These are phyloP conservation scores for Liopterus haemorrhoidalis DNA, from an alignment of 2,888 invertebrate genomes.

Conservation along the genomic window DNA sequence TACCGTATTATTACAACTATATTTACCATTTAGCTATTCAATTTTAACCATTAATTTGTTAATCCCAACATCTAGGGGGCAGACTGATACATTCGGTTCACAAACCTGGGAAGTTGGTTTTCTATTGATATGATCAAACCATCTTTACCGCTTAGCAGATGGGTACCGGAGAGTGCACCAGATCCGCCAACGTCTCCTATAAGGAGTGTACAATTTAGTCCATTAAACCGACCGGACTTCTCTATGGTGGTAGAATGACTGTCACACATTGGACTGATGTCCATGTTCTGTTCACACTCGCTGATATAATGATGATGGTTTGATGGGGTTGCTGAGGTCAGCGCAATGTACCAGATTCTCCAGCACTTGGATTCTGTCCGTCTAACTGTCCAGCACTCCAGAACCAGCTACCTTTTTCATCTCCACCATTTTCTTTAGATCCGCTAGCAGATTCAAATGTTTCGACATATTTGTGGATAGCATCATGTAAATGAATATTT, in stretches of 20 bases:
- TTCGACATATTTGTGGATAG: slow-evolving; percentile 99
- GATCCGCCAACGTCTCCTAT: slow-evolving; percentile 99
- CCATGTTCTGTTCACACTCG: slow-evolving; percentile 92
- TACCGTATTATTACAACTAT: too few relatives aligned
- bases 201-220: slow-evolving; percentile 99
- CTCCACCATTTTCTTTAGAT: slow-evolving; percentile 99
- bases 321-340: slow-evolving; percentile 94
- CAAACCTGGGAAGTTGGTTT: too few relatives aligned
- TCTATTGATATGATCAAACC: too few relatives aligned
- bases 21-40: too few relatives aligned
- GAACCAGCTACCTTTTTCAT: slow-evolving; percentile 95
- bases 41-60: too few relatives aligned
- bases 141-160: too few relatives aligned
- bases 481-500: slow-evolving; percentile 99
- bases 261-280: slow-evolving; percentile 99
- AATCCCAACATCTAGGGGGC: too few relatives aligned
- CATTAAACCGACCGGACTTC: slow-evolving; percentile 99
- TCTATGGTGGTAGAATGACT: slow-evolving; percentile 94
- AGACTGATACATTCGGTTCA: too few relatives aligned
- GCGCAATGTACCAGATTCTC: slow-evolving; percentile 99
- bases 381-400: slow-evolving; percentile 97
- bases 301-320: slow-evolving; percentile 89
- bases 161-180: slow-evolving; percentile 99
- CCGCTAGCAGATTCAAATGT: slow-evolving; percentile 97
- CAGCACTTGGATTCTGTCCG: slow-evolving; percentile 94